Evolutionary conservation across 2,797 vertebrate genomes (phyloP), one percentile per base, ranked within the genome.

Genomic region (Ispidina picta): DNA sequence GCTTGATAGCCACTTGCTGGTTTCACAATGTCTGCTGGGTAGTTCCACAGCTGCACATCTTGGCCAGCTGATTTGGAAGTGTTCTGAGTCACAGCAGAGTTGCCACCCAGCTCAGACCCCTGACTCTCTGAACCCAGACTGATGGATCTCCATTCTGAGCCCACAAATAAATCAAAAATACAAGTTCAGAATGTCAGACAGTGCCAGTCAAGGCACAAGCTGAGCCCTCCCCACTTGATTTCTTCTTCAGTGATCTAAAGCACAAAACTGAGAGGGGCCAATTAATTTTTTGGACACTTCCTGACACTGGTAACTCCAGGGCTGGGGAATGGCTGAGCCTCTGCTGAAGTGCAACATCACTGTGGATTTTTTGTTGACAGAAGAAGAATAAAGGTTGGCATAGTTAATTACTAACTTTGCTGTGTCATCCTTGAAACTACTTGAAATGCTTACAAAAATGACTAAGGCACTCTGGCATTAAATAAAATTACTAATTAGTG

Each of bases 401-500:
- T 9, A 92, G 84, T 92, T 95, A 89, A 94, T 93, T 74, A 63
- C 52, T 85, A 87, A 93, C 29, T 3, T 49, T 78, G 72, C 89
- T 93, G 64, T 88, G 68, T 94, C 94, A 94, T 82, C 78, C 49
- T 78, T 75, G 62, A 63, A 89, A 52, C 6, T 15, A 72, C 48
- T 85, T 58, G 22, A 72, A 92, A 87, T 87, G 66, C 29, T 84
- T 91, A 73, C 14, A 86, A 69, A 69, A 84, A 83, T 93, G 4
- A 94, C 81, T 87, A 89, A 92, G 88, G 51, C 44, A 35, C 7
- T 68, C 17, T 65, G 37, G 43, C 55, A 83, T 74, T 86, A 69
- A 83, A 52, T 88, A 59, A 93, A 95, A 91, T 90, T 85, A 75
- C 75, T 90, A 72, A 96, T 92, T 94, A 86, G 80, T 88, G 39